Evolutionary conservation across 2,797 vertebrate genomes (phyloP).

Genomic region (Gallirallus australis): DNA sequence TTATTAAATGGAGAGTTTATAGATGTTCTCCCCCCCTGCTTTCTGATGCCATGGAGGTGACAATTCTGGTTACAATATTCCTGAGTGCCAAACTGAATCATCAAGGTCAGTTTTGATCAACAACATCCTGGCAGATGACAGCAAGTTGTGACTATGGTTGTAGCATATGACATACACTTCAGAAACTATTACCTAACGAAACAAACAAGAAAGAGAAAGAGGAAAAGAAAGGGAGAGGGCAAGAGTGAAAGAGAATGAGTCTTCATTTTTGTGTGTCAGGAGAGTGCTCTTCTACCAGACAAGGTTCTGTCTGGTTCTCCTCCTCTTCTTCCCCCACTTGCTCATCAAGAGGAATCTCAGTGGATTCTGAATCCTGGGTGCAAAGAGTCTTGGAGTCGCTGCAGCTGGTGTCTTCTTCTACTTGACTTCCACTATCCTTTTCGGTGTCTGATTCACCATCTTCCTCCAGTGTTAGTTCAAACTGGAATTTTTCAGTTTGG

Average conservation of each 20-base stretch:
- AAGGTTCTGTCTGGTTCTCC: constrained; percentile 81
- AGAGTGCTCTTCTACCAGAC: constrained; percentile 81
- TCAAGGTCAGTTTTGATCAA: constrained; percentile 86
- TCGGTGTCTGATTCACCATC: constrained; percentile 97
- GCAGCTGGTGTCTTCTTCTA: constrained; percentile 95
- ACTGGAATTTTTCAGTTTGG: constrained; percentile 97
- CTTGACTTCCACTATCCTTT: constrained; percentile 96
- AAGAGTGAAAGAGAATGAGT: constrained; percentile 57
- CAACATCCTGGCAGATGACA: constrained; percentile 84
- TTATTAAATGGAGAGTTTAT: constrained; percentile 46
- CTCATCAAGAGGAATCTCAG: constrained; percentile 95
- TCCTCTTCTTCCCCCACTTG: constrained; percentile 90
- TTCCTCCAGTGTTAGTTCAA: constrained; percentile 97
- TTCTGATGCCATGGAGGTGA: constrained; percentile 75
- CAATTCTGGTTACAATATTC: constrained; percentile 89
- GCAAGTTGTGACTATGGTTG: constrained; percentile 82
- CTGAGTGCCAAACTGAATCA: constrained; percentile 96
- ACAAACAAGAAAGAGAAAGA: constrained; percentile 12
- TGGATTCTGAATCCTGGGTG: constrained; percentile 97
- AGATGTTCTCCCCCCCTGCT: constrained; percentile 41
- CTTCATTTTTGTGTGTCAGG: constrained; percentile 88
- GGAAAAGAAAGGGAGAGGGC: not conserved
- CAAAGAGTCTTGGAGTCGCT: constrained; percentile 99
- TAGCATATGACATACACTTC: constrained; percentile 87
- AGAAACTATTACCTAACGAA: constrained; percentile 78